Conservation (phyloP, 2,113 vertebrate species). For the Motacilla alba region DNA sequence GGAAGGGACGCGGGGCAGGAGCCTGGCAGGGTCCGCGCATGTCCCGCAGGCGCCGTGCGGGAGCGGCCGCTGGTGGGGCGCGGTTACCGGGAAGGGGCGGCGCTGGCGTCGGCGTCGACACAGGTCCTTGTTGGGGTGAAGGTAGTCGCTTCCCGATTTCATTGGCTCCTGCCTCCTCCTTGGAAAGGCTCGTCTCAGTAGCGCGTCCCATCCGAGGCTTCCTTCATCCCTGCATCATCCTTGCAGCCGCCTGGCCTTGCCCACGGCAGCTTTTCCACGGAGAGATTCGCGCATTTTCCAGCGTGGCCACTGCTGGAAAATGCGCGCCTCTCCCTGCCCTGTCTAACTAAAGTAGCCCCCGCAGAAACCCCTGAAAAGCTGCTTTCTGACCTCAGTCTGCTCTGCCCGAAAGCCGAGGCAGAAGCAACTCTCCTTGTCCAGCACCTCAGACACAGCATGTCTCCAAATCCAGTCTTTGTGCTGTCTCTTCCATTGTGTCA, state of each 20-base stretch:
- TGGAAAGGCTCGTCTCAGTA: fast-evolving
- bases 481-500: fast-evolving
- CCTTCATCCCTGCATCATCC: fast-evolving
- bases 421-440: neutral
- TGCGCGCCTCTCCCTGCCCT: fast-evolving
- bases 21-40: neutral
- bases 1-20: neutral
- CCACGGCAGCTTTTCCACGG: fast-evolving
- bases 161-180: fast-evolving
- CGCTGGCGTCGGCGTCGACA: fast-evolving
- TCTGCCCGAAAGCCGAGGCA: fast-evolving
- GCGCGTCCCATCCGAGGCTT: fast-evolving
- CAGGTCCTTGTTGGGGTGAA: fast-evolving
- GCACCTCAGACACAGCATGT: fast-evolving
- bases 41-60: neutral
- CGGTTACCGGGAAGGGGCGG: neutral
- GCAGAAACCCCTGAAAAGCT: neutral
- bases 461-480: fast-evolving
- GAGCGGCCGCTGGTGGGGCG: neutral
- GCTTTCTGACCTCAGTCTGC: fast-evolving
- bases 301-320: neutral
- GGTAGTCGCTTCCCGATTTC: fast-evolving
- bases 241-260: fast-evolving
- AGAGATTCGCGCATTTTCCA: too few species aligned
- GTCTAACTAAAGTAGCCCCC: neutral